Percentiles rank a stretch among this genome's conserved stretches.
phyloP scores from a whole-genome alignment of 1,140 invertebrate species.

The Odontomachus brunneus region DNA sequence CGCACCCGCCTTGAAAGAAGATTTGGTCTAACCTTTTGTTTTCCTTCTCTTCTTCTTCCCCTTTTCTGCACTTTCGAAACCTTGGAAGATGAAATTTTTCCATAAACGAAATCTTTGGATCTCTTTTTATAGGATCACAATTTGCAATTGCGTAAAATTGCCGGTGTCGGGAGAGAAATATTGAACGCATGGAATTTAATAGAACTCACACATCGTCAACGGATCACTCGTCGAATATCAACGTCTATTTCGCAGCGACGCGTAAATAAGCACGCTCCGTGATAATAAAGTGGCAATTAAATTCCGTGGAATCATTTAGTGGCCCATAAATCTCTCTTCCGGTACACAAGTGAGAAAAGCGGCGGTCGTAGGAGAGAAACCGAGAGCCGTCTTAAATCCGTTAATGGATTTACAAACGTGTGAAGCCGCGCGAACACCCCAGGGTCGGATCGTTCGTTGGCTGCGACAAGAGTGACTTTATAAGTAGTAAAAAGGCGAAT shows the following conservation, averaged over 20 bases:
- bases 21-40: not conserved
- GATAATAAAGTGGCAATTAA: slow-evolving; percentile 70
- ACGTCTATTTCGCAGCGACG: slow-evolving; percentile 6
- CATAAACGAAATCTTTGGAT: too few species aligned
- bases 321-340: slow-evolving; percentile 72
- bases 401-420: slow-evolving; percentile 77
- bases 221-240: slow-evolving; percentile 3
- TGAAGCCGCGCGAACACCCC: slow-evolving; percentile 43
- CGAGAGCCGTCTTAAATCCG: slow-evolving; percentile 71
- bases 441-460: not conserved
- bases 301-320: slow-evolving; percentile 74
- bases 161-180: too few species aligned
- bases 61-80: too few species aligned
- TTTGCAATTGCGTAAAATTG: too few species aligned
- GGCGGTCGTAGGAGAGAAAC: slow-evolving; percentile 12
- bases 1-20: not conserved
- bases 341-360: slow-evolving; percentile 52
- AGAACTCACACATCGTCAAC: too few species aligned
- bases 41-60: not conserved
- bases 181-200: not conserved
- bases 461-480: not conserved
- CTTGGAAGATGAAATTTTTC: too few species aligned
- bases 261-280: not conserved
- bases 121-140: too few species aligned
- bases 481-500: not conserved